phyloP scores from a whole-genome alignment of 2,113 vertebrate species.

The Corydoras sp. region DNA sequence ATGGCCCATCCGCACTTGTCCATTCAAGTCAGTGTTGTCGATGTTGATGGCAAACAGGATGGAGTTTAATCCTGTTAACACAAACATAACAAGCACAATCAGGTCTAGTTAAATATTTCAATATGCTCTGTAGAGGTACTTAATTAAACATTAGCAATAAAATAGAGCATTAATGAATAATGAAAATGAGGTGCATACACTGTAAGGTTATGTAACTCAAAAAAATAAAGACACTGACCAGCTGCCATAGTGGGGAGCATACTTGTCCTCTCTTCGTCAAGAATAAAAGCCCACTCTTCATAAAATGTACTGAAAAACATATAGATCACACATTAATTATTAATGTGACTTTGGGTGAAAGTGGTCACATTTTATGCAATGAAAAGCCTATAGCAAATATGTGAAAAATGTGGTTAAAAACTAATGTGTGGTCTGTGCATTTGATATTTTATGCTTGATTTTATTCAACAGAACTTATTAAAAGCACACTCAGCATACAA shows the following conservation, averaged over 20 bases:
- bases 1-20: slow-evolving; percentile 60
- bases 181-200: background rate
- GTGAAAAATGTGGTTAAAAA: too few relatives aligned
- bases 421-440: too few relatives aligned
- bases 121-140: too few relatives aligned
- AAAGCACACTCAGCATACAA: too few relatives aligned
- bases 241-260: slow-evolving; percentile 98
- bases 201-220: background rate
- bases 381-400: too few relatives aligned
- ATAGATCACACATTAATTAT: background rate
- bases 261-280: slow-evolving; percentile 92
- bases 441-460: too few relatives aligned
- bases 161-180: background rate
- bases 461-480: too few relatives aligned
- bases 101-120: too few relatives aligned
- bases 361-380: too few relatives aligned
- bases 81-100: background rate
- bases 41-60: slow-evolving; percentile 98
- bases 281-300: slow-evolving; percentile 95
- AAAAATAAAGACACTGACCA: slow-evolving; percentile 65
- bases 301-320: slow-evolving; percentile 77
- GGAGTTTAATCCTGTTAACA: slow-evolving; percentile 83
- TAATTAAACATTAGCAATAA: too few relatives aligned
- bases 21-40: slow-evolving; percentile 93
- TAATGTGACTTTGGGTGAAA: background rate